Conservation (phyloP, 2,113 vertebrate species). For the Scortum barcoo region DNA sequence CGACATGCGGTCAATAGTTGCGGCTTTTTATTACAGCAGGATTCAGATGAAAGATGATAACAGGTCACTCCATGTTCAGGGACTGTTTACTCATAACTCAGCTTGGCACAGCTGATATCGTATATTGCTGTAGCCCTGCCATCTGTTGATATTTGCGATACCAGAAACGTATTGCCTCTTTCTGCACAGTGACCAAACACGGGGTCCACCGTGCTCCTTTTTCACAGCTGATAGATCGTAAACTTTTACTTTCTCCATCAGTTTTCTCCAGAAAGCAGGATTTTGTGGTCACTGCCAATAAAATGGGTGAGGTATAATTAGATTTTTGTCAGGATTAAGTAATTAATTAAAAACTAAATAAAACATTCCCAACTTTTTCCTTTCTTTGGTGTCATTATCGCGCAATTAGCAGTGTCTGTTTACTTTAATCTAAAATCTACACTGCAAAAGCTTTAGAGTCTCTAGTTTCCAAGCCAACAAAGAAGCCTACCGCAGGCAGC, state of each 20-base stretch:
- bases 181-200: not conserved
- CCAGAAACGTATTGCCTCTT: not conserved
- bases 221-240: not conserved
- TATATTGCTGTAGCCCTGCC: not conserved
- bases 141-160: conserved; percentile 12
- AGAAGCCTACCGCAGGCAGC: conserved; percentile 89
- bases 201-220: not conserved
- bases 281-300: not conserved
- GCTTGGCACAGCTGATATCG: not conserved
- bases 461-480: conserved; percentile 8
- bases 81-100: conserved; percentile 28
- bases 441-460: not conserved
- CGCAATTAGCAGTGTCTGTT: conserved; percentile 13
- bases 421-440: not conserved
- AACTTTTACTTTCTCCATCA: not conserved
- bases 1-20: not conserved
- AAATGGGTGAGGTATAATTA: not conserved
- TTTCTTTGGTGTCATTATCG: not conserved
- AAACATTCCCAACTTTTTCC: no score
- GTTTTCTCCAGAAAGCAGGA: not conserved
- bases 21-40: not conserved
- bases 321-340: not conserved
- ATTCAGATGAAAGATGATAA: not conserved
- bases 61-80: not conserved
- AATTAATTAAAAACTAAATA: no score